phyloP scores from a whole-genome alignment of 2,113 vertebrate species.

The Myiagra hebetior region DNA sequence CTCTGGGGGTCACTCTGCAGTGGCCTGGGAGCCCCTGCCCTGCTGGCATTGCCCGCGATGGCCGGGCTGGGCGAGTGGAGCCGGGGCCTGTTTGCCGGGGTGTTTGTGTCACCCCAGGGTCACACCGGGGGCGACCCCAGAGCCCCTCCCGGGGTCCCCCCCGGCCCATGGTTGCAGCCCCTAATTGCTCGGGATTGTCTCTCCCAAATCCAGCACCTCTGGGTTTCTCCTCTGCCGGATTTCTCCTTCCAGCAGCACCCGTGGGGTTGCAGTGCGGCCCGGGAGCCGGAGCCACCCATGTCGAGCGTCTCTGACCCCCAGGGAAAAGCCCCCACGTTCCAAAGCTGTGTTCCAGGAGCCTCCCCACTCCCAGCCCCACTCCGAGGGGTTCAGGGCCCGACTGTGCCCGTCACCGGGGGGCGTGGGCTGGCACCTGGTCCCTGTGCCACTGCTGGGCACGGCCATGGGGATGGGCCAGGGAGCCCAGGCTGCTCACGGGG shows the following conservation, averaged over 20 bases:
- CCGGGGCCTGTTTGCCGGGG: accelerated
- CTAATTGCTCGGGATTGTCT: background rate
- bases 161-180: accelerated
- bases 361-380: background rate
- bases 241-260: background rate
- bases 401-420: accelerated
- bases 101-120: accelerated
- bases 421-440: background rate
- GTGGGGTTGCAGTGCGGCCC: background rate
- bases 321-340: background rate
- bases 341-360: background rate
- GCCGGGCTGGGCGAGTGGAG: accelerated
- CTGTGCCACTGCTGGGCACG: background rate
- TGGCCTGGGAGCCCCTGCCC: background rate
- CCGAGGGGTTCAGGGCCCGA: accelerated
- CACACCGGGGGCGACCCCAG: background rate
- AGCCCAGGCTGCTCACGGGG: no score
- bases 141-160: accelerated
- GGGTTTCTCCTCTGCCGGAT: background rate
- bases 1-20: background rate
- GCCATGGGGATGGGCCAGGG: accelerated
- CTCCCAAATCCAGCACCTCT: background rate
- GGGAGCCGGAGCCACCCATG: background rate
- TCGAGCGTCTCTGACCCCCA: background rate
- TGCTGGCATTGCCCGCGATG: background rate